Conservation (phyloP, 2,888 invertebrate genomes). For the Drosophila algonquin region DNA sequence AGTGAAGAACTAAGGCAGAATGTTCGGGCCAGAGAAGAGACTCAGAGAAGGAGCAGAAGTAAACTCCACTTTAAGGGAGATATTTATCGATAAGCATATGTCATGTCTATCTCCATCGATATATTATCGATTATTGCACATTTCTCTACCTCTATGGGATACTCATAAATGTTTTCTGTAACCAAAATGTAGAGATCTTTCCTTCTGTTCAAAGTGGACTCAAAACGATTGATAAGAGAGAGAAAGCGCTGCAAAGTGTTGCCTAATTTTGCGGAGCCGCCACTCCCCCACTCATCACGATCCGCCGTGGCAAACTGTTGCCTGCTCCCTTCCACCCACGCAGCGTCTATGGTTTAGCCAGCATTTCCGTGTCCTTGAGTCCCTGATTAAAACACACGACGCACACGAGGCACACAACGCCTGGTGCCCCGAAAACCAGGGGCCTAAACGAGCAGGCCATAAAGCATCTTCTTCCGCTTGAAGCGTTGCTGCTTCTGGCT, state of each 20-base stretch:
- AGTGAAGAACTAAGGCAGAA: background rate
- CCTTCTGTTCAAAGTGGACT: no score
- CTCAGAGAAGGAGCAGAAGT: no score
- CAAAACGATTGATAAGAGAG: background rate
- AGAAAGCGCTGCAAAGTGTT: background rate
- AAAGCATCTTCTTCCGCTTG: slow-evolving; percentile 25
- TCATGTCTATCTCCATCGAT: no score
- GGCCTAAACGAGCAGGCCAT: slow-evolving; percentile 2
- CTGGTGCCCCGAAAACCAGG: no score
- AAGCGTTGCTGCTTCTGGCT: slow-evolving; percentile 3
- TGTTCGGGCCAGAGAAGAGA: no score
- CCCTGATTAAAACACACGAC: background rate
- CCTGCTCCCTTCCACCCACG: background rate
- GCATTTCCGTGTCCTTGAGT: background rate
- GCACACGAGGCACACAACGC: background rate
- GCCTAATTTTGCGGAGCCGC: background rate
- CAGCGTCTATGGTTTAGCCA: background rate
- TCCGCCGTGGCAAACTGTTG: background rate
- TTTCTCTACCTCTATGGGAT: no score
- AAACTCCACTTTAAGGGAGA: no score
- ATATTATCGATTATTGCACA: no score
- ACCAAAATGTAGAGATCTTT: no score
- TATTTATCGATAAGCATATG: no score
- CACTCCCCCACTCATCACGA: background rate
- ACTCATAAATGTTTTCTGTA: no score